Evolutionary conservation across 1,140 invertebrate species (phyloP), one percentile per base, ranked within the genome.

Genomic region (Nasonia longicornis): DNA sequence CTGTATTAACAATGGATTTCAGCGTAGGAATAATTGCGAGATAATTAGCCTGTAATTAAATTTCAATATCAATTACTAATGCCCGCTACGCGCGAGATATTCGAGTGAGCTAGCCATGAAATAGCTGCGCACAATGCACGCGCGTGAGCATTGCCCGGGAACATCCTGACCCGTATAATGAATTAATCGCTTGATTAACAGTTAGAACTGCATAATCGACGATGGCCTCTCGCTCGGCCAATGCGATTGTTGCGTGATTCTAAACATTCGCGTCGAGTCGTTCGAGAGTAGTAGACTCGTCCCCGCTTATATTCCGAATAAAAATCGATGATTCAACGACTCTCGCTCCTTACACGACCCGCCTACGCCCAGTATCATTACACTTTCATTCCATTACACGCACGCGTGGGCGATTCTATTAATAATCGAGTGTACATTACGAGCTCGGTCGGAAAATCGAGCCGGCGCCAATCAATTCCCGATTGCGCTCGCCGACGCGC

Each of bases 111-210:
- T 58, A 20, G 6, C 6, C 6, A 3, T 7, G 20, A 58, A 20
- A 58, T 58, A 58, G 52, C 52, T n/a, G 16, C 16, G 31, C n/a
- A 35, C 20, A 71, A 42, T 42, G 35, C 31, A 29, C 31, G 2
- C 14, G 31, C 31, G 58, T 10, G 26, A 26, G 12, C 16, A 29
- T 16, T 63, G 12, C 73, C 1, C 38, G 7, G 38, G 0, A 63
- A 16, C n/a, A 42, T 45, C 71, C 45, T 6, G 35, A 1, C 20
- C n/a, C 12, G 74, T 76, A 35, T 35, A 76, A 63, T 42, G 35
- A 64, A 76, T 76, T 76, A 76, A 76, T 64, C 74, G 31, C 74
- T 64, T 76, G 31, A 76, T 76, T 76, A 76, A 66, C 58, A 12
- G 11, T 35, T 42, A 31, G 31, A 66, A 76, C 66, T 42, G 74